These are phyloP conservation scores for Ciconia nigra DNA, from an alignment of 2,797 vertebrate genomes.

Conservation along the genomic window DNA sequence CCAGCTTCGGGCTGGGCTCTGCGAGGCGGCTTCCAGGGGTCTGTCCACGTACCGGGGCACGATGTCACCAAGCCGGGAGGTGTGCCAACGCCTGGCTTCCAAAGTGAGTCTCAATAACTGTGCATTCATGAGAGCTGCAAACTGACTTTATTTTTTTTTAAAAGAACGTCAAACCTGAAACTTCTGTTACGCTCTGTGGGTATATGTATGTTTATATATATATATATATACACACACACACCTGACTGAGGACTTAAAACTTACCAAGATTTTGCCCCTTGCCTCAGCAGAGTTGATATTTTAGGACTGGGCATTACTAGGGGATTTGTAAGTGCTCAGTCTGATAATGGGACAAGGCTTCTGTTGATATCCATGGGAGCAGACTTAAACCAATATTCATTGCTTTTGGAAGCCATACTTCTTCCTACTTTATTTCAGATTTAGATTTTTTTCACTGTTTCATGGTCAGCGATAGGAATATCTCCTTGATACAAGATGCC, in stretches of 20 bases:
- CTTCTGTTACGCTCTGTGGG: background rate
- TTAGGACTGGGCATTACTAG: background rate
- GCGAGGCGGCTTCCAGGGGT: background rate
- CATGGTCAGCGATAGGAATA: background rate
- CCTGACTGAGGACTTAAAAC: background rate
- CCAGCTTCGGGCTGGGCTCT: background rate
- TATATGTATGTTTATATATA: background rate
- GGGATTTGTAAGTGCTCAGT: background rate
- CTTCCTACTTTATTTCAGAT: background rate
- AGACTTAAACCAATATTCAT: background rate
- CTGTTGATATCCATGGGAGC: background rate
- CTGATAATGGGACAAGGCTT: background rate
- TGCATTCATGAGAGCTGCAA: background rate
- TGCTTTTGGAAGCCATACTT: background rate
- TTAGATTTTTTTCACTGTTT: background rate
- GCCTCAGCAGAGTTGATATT: background rate
- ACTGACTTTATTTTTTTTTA: too few species aligned
- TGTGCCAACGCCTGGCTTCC: background rate
- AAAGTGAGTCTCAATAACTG: fast-evolving
- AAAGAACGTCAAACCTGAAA: background rate
- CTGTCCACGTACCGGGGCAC: fast-evolving
- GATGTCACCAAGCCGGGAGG: background rate
- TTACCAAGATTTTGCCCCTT: background rate
- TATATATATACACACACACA: too few species aligned
- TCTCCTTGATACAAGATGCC: background rate